These are phyloP conservation scores for Cephalotes varians DNA, from an alignment of 2,888 invertebrate genomes.

Conservation along the genomic window DNA sequence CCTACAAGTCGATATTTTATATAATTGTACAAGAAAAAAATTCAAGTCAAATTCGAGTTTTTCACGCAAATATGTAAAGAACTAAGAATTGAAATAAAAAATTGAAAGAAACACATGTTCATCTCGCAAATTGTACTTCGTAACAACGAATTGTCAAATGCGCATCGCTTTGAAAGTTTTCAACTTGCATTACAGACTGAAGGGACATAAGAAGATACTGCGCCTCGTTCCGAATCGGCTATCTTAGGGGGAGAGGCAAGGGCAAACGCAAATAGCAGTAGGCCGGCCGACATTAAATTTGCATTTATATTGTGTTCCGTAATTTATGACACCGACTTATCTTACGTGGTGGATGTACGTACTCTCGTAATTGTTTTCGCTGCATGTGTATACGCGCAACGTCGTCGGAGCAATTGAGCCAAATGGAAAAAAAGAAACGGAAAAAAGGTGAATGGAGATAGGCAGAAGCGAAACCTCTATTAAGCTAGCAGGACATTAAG, in stretches of 20 bases:
- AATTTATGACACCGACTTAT: conserved; percentile 81
- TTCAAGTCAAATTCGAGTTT: not conserved
- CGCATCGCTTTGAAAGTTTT: conserved; percentile 31
- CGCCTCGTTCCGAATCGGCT: conserved; percentile 47
- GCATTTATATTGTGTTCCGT: conserved; percentile 82
- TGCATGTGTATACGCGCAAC: conserved; percentile 30
- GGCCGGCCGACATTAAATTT: conserved; percentile 79
- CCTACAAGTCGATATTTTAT: not conserved
- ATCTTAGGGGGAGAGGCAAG: conserved; percentile 34
- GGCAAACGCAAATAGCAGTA: conserved; percentile 75
- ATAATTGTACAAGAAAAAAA: not conserved
- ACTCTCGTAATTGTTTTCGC: conserved; percentile 72
- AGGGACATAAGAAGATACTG: conserved; percentile 51
- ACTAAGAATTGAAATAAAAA: not conserved
- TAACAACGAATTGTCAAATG: conserved; percentile 38
- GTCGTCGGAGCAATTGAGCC: conserved; percentile 40
- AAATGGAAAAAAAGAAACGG: conserved; percentile 27
- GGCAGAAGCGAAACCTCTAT: not conserved
- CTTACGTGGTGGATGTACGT: conserved; percentile 68
- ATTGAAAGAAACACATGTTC: not conserved
- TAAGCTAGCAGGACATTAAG: too few relatives aligned
- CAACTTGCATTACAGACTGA: conserved; percentile 37
- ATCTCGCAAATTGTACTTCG: conserved; percentile 17
- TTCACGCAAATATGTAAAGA: not conserved
- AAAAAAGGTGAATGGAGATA: conserved; percentile 5